Percentiles rank a stretch among this genome's conserved stretches.
Conservation (phyloP, 2,113 vertebrate genomes). For the Prolemur simus region DNA sequence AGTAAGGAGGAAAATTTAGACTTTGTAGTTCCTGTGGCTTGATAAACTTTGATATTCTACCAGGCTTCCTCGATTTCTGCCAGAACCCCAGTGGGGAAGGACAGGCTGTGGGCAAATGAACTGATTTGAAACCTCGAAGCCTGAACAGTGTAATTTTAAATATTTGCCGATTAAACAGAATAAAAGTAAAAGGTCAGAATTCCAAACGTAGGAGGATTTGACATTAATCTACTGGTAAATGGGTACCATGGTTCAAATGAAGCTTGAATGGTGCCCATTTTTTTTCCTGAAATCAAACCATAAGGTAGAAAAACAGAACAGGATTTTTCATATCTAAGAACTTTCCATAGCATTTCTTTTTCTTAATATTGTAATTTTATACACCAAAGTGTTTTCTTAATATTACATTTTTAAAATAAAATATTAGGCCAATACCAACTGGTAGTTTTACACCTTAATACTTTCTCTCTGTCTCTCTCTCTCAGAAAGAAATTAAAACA, state of each 20-base stretch:
- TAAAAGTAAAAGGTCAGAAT: conserved; percentile 37
- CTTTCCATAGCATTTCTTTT: background rate
- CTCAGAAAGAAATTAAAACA: background rate
- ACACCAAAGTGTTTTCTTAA: background rate
- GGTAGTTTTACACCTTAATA: background rate
- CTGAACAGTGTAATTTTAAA: conserved; percentile 10
- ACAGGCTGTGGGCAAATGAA: background rate
- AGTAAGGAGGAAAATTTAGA: conserved; percentile 3
- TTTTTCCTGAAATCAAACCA: background rate
- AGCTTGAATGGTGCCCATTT: background rate
- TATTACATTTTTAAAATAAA: background rate
- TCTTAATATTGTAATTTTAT: background rate
- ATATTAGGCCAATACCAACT: background rate
- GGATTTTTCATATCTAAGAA: conserved; percentile 12
- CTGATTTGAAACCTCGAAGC: conserved; percentile 25
- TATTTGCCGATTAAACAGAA: conserved; percentile 51
- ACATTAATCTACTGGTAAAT: conserved; percentile 10
- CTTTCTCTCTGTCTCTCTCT: background rate
- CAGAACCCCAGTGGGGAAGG: background rate
- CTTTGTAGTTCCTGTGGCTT: background rate
- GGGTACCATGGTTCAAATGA: background rate
- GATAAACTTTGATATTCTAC: conserved; percentile 50
- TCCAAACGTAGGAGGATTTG: conserved; percentile 2
- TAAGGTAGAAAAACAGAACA: background rate
- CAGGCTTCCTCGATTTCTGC: background rate